Evolutionary conservation across 2,797 vertebrate species (phyloP).

Genomic region (Serranus cabrilla): DNA sequence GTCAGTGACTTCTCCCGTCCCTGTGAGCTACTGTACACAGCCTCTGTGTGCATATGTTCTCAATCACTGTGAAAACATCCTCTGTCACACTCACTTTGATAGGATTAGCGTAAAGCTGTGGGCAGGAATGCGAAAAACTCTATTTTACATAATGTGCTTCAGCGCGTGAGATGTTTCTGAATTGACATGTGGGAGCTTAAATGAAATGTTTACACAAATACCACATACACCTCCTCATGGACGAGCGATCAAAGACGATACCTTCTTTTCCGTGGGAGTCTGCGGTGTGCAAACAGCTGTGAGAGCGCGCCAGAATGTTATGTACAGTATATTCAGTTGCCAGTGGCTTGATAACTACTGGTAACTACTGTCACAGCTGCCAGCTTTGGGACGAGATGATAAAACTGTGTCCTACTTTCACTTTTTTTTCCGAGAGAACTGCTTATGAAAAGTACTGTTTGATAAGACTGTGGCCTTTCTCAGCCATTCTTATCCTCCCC

Average conservation of each 20-base stretch:
- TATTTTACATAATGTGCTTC: slow-evolving; percentile 50
- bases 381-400: slow-evolving; percentile 58
- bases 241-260: slow-evolving; percentile 46
- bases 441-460: slow-evolving; percentile 62
- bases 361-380: slow-evolving; percentile 49
- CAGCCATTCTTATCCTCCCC: slow-evolving; percentile 52
- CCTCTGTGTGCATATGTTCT: slow-evolving; percentile 40
- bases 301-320: slow-evolving; percentile 4
- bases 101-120: slow-evolving; percentile 71
- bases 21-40: slow-evolving; percentile 20
- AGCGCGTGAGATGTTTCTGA: slow-evolving; percentile 40
- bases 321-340: slow-evolving; percentile 9
- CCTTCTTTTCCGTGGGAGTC: slow-evolving; percentile 42
- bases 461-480: slow-evolving; percentile 58
- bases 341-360: slow-evolving; percentile 44
- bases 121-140: slow-evolving; percentile 60
- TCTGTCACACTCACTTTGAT: slow-evolving; percentile 62
- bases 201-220: slow-evolving; percentile 60
- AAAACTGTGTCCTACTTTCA: slow-evolving; percentile 72
- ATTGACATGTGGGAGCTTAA: slow-evolving; percentile 54
- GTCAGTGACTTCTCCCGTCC: slow-evolving; percentile 20
- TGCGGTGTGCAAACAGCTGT: slow-evolving; percentile 24
- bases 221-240: slow-evolving; percentile 32
- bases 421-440: slow-evolving; percentile 34
- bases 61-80: slow-evolving; percentile 60